phyloP scores from a whole-genome alignment of 1,140 invertebrate genomes.

The Zeugodacus cucurbitae region DNA sequence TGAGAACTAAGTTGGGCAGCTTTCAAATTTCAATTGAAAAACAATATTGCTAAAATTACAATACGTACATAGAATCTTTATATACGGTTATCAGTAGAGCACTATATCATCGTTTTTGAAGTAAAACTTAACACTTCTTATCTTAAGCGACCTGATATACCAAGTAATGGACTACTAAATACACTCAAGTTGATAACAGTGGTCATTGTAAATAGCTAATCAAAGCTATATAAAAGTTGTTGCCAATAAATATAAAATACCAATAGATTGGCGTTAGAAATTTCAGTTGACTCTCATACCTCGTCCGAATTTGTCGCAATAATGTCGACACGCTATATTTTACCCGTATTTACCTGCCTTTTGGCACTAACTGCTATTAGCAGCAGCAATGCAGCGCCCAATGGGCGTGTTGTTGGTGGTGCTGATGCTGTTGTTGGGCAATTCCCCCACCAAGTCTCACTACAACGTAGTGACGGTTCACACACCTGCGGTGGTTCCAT shows the following conservation, averaged over 20 bases:
- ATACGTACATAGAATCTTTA: no score
- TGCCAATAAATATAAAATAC: background rate
- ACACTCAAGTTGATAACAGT: background rate
- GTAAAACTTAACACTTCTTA: no score
- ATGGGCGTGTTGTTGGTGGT: slow-evolving; percentile 46
- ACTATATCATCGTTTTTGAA: no score
- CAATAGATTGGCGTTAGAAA: background rate
- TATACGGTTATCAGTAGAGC: no score
- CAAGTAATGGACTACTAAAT: no score
- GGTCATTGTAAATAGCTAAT: background rate
- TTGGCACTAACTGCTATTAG: background rate
- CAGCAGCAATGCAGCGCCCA: slow-evolving; percentile 3
- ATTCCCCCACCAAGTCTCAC: slow-evolving; percentile 54
- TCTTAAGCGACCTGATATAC: no score
- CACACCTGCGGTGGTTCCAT: slow-evolving; percentile 53
- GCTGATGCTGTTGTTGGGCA: slow-evolving; percentile 50
- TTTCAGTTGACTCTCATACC: background rate
- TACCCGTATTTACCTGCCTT: background rate
- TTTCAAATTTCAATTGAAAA: no score
- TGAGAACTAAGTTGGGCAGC: no score
- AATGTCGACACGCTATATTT: background rate
- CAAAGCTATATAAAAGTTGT: background rate
- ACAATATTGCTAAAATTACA: no score
- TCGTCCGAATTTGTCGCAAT: background rate
- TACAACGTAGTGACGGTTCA: slow-evolving; percentile 49